phyloP scores from a whole-genome alignment of 2,888 invertebrate species.

The Elegia similella region DNA sequence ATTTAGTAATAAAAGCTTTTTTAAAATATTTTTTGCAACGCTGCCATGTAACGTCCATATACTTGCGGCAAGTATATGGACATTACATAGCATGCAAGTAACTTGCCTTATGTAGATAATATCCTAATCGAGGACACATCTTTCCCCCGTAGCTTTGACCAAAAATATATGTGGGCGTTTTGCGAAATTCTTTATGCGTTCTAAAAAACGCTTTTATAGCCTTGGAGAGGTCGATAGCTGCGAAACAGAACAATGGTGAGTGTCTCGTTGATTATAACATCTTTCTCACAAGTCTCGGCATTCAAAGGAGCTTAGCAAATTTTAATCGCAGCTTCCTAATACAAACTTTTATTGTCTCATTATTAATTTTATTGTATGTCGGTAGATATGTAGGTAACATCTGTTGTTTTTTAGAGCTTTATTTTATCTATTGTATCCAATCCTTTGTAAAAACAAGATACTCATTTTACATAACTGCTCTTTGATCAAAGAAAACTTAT shows the following conservation, averaged over 20 bases:
- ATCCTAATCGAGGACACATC: slow-evolving; percentile 83
- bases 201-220: slow-evolving; percentile 86
- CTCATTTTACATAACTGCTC: too few species aligned
- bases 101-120: slow-evolving; percentile 62
- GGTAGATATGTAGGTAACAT: background rate
- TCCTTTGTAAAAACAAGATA: too few species aligned
- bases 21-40: too few species aligned
- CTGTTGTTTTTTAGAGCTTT: background rate
- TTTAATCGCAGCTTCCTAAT: slow-evolving; percentile 8
- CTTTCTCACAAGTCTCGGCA: slow-evolving; percentile 6
- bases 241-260: slow-evolving; percentile 29
- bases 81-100: too few species aligned
- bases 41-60: background rate
- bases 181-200: slow-evolving; percentile 85
- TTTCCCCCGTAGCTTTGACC: slow-evolving; percentile 96
- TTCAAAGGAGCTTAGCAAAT: background rate
- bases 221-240: slow-evolving; percentile 87
- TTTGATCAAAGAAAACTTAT: too few species aligned
- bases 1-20: slow-evolving; percentile 13
- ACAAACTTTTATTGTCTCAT: background rate
- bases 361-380: background rate
- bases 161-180: slow-evolving; percentile 89
- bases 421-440: too few species aligned
- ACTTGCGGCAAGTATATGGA: too few species aligned
- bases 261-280: slow-evolving; percentile 1